Base-by-base conservation (phyloP, 2,113 vertebrate genomes). In the Lamprologus callipterus region DNA sequence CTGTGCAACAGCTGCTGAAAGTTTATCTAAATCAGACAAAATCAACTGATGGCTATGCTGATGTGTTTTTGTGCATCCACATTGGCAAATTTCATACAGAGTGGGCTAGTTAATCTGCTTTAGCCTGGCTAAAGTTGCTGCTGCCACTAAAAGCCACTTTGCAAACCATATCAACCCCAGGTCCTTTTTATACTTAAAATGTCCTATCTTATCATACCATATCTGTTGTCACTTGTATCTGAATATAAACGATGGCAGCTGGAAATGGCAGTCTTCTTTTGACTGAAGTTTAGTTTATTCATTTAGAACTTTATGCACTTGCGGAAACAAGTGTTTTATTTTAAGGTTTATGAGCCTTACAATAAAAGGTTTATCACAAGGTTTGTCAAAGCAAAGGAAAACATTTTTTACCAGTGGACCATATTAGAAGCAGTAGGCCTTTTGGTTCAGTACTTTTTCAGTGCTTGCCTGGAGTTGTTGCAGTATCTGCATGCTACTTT, bases 161-260 rank as follows among this genome's bases (percentile, higher is more conserved):
- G 7, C 26, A 78, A 78, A 31, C 26, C 45, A 78, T n/a, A 31
- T 78, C 7, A 8, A n/a, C 26, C 16, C 17, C 42, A 78, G 45
- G 14, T 51, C 16, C 26, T 49, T 51, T 78, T 78, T 51, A 33
- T 31, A 19, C 17, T 51, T 33, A 78, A 78, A 51, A 49, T 49
- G 10, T 49, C 23, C 2, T 19, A 19, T 26, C 1, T 73, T 1
- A 73, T 4, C 70, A 47, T 45, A 0, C 16, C 23, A 47, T 47
- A 75, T 75, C 23, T 75, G 23, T 75, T 47, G 14, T 75, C 0
- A 49, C 42, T 78, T 47, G 17, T 9, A 13, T 51, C 16, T 78
- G 45, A 19, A 47, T 75, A 75, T 28, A 75, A 49, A 12, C 0
- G 9, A 8, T 1, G 14, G 42, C 70, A 31, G 16, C 16, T 75